Evolutionary conservation across 2,888 invertebrate species (phyloP), one percentile per base, ranked within the genome.

Genomic region (Hirudinaria manillensis): DNA sequence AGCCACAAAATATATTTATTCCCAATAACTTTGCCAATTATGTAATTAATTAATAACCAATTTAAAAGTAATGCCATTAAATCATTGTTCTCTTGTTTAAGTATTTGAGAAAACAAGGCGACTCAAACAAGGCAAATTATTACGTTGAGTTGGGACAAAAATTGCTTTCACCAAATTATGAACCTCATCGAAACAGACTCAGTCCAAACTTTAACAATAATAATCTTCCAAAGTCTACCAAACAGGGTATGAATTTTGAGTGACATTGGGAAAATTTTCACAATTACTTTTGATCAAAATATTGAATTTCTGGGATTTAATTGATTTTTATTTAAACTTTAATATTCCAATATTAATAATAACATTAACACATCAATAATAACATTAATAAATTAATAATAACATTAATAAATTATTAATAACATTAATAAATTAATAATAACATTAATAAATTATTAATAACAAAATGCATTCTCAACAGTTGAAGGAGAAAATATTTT

Each of bases 391-490:
- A n/a, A n/a, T n/a, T n/a, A n/a, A n/a, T n/a, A n/a, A n/a, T n/a
- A n/a, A n/a, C n/a, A n/a, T n/a, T n/a, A n/a, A n/a, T n/a, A n/a
- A n/a, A n/a, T n/a, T n/a, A n/a, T n/a, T n/a, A n/a, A n/a, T 21
- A 10, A 61, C 53, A 16, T 53, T 53, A 53, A 53, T 21, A 53
- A 53, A 53, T 21, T 21, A 16, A 53, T 16, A 53, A 24, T 51
- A 29, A 72, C 16, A 72, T 53, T 53, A n/a, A 51, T 24, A 55
- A 24, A 19, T 72, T 27, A 13, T 67, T 34, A 34, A 29, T 32
- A 21, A 56, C 2, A 29, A 27, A 29, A 10, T 53, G 56, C 55
- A 10, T 55, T 79, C 80, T 27, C 7, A 29, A 27, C 61, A 61
- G 45, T 7, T 61, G 61, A 61, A 61, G 61, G 3, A 27, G 24